Percentiles rank a stretch among this genome's conserved stretches.
Evolutionary conservation across 2,797 vertebrate genomes (phyloP).

Genomic region (Sparus aurata): DNA sequence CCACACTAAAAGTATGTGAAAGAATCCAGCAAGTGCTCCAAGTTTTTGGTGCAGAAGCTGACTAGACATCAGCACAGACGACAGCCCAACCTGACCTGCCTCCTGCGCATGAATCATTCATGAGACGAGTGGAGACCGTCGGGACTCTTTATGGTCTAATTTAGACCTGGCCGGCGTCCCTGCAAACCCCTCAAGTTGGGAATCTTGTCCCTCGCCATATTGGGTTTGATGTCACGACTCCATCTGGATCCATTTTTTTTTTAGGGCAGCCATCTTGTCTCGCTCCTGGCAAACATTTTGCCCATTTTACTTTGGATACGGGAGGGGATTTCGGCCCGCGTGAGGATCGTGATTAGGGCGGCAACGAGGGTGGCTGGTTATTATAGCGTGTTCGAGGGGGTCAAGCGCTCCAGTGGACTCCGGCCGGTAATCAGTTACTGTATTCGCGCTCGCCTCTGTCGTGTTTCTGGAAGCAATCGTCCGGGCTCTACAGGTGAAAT

Average conservation of each 20-base stretch:
- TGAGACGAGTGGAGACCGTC: slow-evolving; percentile 25
- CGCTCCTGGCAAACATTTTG: slow-evolving; percentile 56
- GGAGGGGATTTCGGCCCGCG: slow-evolving; percentile 3
- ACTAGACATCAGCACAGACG: slow-evolving; percentile 29
- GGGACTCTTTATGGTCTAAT: slow-evolving; percentile 68
- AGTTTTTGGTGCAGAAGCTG: slow-evolving; percentile 43
- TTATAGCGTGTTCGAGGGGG: slow-evolving; percentile 9
- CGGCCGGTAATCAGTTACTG: slow-evolving; percentile 26
- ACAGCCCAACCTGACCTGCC: slow-evolving; percentile 45
- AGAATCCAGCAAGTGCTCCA: background rate
- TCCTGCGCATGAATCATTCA: slow-evolving; percentile 66
- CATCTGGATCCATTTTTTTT: slow-evolving; percentile 66
- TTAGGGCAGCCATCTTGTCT: slow-evolving; percentile 57
- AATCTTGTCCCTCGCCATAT: slow-evolving; percentile 69
- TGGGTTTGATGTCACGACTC: slow-evolving; percentile 76
- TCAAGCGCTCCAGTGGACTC: slow-evolving; percentile 14
- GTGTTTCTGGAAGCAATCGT: slow-evolving; percentile 11
- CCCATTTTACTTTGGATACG: slow-evolving; percentile 40
- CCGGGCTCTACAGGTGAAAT: slow-evolving; percentile 20
- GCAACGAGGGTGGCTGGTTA: slow-evolving; percentile 7
- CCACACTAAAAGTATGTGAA: background rate
- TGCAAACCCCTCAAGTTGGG: slow-evolving; percentile 62
- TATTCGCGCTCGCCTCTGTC: background rate
- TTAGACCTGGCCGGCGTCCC: slow-evolving; percentile 61
- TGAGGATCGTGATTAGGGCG: slow-evolving; percentile 23